Evolutionary conservation across 2,113 vertebrate genomes (phyloP).

Genomic region (Rhodinocichla rosea): DNA sequence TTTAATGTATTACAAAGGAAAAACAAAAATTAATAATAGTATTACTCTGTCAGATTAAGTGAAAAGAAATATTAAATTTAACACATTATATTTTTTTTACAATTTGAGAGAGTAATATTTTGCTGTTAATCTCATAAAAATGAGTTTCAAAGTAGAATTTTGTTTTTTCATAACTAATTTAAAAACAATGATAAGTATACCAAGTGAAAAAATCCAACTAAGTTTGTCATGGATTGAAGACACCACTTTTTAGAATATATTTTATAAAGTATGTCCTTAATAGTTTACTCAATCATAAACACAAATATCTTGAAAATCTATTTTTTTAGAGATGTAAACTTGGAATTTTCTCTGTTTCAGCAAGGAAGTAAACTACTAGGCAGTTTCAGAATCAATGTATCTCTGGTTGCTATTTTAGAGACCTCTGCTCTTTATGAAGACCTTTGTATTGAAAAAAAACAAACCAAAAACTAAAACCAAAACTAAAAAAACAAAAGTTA

Average conservation of each 20-base stretch:
- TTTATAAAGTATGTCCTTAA: not conserved
- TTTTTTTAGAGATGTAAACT: not conserved
- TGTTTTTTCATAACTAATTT: not conserved
- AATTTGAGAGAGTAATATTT: not conserved
- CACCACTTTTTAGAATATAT: not conserved
- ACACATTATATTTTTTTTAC: fast-evolving
- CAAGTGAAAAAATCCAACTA: not conserved
- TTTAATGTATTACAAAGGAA: not conserved
- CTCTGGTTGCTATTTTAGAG: not conserved
- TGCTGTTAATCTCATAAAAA: not conserved
- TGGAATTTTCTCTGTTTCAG: not conserved
- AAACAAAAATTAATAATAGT: not conserved
- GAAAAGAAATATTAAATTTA: not conserved
- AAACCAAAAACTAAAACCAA: not conserved
- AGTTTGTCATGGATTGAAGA: not conserved
- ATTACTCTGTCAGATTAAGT: not conserved
- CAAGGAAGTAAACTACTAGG: not conserved
- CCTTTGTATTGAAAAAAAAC: not conserved
- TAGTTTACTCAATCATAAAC: not conserved
- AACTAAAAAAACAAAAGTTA: not conserved
- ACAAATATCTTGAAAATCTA: not conserved
- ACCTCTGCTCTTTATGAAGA: not conserved
- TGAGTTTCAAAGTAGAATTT: not conserved
- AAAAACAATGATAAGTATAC: not conserved
- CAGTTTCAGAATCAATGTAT: not conserved